phyloP scores from a whole-genome alignment of 2,888 invertebrate species.

The Andrena haemorrhoa region DNA sequence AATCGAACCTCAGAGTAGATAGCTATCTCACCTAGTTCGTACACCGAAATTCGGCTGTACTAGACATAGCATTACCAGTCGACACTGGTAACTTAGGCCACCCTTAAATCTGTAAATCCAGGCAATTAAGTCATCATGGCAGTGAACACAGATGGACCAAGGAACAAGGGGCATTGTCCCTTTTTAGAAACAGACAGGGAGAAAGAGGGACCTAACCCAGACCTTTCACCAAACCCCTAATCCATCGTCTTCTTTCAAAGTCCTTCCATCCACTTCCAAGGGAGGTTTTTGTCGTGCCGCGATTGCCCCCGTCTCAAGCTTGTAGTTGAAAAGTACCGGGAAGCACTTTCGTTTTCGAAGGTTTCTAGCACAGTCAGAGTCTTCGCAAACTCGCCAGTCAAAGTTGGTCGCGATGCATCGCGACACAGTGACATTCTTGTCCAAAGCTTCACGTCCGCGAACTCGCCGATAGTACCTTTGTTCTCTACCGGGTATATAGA shows the following conservation, averaged over 20 bases:
- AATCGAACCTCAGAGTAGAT: too few species aligned
- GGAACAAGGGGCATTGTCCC: not conserved
- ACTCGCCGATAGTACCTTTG: constrained; percentile 8
- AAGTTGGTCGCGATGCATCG: constrained; percentile 4
- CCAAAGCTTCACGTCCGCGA: constrained; percentile 21
- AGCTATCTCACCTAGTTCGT: too few species aligned
- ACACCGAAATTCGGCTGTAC: not conserved
- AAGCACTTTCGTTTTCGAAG: constrained; percentile 29
- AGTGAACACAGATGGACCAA: not conserved
- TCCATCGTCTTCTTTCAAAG: not conserved
- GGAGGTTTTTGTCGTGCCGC: not conserved
- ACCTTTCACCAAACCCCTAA: not conserved
- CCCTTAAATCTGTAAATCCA: constrained; percentile 7
- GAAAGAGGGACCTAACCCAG: too few species aligned
- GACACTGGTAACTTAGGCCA: not conserved
- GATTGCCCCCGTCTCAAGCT: constrained; percentile 1
- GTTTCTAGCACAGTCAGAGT: not conserved
- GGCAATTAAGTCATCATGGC: not conserved
- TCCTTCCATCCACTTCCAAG: not conserved
- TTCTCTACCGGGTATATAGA: not conserved
- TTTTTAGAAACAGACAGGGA: too few species aligned
- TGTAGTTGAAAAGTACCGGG: not conserved
- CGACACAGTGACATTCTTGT: constrained; percentile 11
- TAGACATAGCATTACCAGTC: not conserved
- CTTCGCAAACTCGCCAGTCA: not conserved